Evolutionary conservation across 2,113 vertebrate species (phyloP), one percentile per base, ranked within the genome.

Genomic region (Clarias magur): DNA sequence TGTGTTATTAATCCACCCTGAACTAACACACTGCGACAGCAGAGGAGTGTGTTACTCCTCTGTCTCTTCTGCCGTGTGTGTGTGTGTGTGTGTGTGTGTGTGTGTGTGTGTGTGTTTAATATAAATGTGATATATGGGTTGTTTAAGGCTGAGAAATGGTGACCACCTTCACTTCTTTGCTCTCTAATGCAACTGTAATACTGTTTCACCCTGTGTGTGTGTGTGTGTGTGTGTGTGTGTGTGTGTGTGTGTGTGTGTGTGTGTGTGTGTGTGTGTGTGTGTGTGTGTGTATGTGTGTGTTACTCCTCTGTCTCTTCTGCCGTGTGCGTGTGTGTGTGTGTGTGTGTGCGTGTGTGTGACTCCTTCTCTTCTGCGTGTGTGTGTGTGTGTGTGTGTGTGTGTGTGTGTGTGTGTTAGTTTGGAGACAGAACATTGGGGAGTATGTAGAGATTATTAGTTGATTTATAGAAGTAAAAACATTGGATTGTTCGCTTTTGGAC

Each of bases 181-280:
- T 34, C 16, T 38, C 21, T 21, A 70, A 25, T 57, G 42, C 56
- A 27, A 54, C 60, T 54, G 21, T 67, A 27, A 70, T 1, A 23
- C 12, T 0, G 1, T 38, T 30, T 72, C 7, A 42, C 34, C 2
- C 13, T 6, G 27, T 86, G 15, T 87, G 68, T 68, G 80, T 68
- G 62, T 79, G 82, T 87, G 60, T 80, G 53, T 78, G 75, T 76
- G 73, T 76, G 48, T 78, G 72, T 75, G 72, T 75, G 68, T n/a
- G 34, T 70, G 67, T 70, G 67, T 70, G 67, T 70, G 30, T 63
- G 80, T 81, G 80, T 60, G 79, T 54, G 75, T 87, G 68, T 68
- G 80, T 68, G 62, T 79, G 82, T 87, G 60, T 80, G 53, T 78
- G 75, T 76, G 73, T 76, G 48, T 78, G 72, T 75, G 72, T 75